Evolutionary conservation across 2,888 invertebrate species (phyloP).

Genomic region (Conistra vaccinii): DNA sequence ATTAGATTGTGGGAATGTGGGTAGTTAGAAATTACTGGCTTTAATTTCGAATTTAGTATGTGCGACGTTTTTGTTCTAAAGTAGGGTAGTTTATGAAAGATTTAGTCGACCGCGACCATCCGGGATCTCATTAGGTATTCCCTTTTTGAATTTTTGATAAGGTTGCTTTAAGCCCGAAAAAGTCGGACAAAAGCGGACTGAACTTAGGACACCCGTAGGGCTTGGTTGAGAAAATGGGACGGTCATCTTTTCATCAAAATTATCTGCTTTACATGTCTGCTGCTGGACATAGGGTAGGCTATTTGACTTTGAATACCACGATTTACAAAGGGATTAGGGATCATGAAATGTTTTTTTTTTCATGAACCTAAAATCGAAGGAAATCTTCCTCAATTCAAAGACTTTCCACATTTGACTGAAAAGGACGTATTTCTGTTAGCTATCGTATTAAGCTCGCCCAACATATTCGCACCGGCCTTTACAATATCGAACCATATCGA

Average conservation of each 20-base stretch:
- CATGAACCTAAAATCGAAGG: too few relatives aligned
- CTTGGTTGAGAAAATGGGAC: slow-evolving; percentile 10
- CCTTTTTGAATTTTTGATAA: slow-evolving; percentile 53
- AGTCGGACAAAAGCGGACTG: slow-evolving; percentile 10
- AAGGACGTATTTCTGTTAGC: too few relatives aligned
- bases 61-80: slow-evolving; percentile 44
- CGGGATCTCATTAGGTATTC: slow-evolving; percentile 44
- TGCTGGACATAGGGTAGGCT: background rate
- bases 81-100: slow-evolving; percentile 46
- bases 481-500: too few relatives aligned
- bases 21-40: slow-evolving; percentile 68
- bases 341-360: too few relatives aligned
- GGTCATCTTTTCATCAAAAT: slow-evolving; percentile 54
- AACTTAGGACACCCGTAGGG: slow-evolving; percentile 32
- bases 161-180: slow-evolving; percentile 31
- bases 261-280: background rate
- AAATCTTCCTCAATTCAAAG: too few relatives aligned
- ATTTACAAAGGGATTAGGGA: background rate
- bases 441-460: too few relatives aligned
- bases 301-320: background rate
- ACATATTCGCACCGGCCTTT: too few relatives aligned
- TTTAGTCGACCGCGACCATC: slow-evolving; percentile 46
- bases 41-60: slow-evolving; percentile 50
- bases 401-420: too few relatives aligned
- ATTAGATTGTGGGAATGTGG: slow-evolving; percentile 77